Percentiles rank a stretch among this genome's conserved stretches.
Evolutionary conservation across 2,888 invertebrate species (phyloP).

Genomic region (Tenthredo notha): DNA sequence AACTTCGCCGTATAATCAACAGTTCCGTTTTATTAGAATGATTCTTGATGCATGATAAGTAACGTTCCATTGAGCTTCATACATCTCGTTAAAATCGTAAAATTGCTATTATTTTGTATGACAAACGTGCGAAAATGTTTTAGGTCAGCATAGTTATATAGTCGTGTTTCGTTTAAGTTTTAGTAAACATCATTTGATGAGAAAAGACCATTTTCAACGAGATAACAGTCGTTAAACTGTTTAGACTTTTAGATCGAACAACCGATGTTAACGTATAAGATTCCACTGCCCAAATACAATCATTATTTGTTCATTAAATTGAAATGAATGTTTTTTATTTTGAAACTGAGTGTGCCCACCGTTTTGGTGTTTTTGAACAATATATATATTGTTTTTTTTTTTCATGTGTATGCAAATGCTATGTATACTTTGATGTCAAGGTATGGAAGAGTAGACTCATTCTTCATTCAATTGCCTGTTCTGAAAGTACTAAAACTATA

Average conservation of each 20-base stretch:
- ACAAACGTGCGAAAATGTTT: not conserved
- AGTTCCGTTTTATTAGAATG: not conserved
- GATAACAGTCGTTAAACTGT: not conserved
- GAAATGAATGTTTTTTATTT: not conserved
- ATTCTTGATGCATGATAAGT: not conserved
- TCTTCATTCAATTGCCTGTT: not conserved
- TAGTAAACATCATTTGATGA: not conserved
- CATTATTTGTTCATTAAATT: constrained; percentile 1
- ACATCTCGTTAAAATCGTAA: not conserved
- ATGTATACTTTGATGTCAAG: not conserved
- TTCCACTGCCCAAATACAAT: constrained; percentile 6
- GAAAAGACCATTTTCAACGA: not conserved
- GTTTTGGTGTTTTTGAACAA: not conserved
- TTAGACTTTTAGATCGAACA: not conserved
- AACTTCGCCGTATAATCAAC: not conserved
- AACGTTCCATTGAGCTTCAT: not conserved
- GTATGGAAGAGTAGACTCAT: constrained; percentile 9
- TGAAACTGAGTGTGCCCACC: not conserved
- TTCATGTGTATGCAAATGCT: not conserved
- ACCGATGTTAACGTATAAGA: constrained; percentile 21
- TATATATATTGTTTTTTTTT: not conserved
- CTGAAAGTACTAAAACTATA: constrained; percentile 20
- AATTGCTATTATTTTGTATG: not conserved
- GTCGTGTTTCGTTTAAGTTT: not conserved
- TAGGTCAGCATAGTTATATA: not conserved